phyloP scores from a whole-genome alignment of 2,113 vertebrate species.

The Pseudopodoces humilis region DNA sequence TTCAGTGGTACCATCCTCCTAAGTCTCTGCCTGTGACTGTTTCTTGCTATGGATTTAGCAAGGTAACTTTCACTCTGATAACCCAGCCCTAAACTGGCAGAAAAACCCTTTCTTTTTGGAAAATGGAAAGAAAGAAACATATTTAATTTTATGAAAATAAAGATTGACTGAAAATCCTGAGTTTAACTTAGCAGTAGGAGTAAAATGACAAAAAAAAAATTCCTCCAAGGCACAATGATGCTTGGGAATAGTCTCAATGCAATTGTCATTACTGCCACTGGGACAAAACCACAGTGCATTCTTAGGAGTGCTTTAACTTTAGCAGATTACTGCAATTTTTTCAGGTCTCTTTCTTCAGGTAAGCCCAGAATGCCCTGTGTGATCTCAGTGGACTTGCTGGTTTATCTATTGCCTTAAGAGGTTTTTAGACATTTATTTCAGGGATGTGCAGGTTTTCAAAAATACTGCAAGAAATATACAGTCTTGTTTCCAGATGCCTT shows the following conservation, averaged over 20 bases:
- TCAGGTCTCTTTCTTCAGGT: neutral
- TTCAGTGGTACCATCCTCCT: neutral
- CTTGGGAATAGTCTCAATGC: neutral
- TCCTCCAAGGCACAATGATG: neutral
- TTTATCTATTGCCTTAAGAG: neutral
- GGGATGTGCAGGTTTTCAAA: slow-evolving; percentile 21
- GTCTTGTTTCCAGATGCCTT: neutral
- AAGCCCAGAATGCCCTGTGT: neutral
- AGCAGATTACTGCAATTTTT: neutral
- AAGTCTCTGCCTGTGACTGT: neutral
- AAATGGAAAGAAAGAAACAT: too few species aligned
- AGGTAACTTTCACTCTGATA: neutral
- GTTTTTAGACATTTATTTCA: neutral
- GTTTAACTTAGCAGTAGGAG: neutral
- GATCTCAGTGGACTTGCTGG: slow-evolving; percentile 19
- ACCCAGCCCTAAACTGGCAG: neutral
- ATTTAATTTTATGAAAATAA: neutral
- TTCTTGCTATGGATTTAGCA: neutral
- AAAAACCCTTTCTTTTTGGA: neutral
- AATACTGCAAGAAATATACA: neutral
- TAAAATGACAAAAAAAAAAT: neutral
- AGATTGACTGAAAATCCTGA: neutral
- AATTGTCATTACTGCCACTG: slow-evolving; percentile 27
- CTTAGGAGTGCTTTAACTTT: slow-evolving; percentile 12
- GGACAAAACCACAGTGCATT: neutral